Percentiles rank a stretch among this genome's conserved stretches.
These are phyloP conservation scores for Pseudomyrmex pallidus DNA, from an alignment of 1,140 invertebrate species.

Conservation along the genomic window DNA sequence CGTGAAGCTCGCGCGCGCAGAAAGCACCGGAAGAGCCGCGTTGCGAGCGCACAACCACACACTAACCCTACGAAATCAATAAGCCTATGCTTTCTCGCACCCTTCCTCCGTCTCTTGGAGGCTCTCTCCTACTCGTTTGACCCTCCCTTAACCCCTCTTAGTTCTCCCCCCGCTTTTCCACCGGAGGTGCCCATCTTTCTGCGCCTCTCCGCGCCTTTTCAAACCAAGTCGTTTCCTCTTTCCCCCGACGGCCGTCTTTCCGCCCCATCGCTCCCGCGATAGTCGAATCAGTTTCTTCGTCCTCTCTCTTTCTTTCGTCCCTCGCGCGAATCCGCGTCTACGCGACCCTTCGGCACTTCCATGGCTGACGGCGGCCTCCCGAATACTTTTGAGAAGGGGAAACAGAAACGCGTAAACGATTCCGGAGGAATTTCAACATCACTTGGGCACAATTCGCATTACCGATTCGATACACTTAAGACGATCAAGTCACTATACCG, in stretches of 20 bases:
- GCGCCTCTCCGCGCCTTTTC: conserved; percentile 58
- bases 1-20: not conserved
- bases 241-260: conserved; percentile 3
- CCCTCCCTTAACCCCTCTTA: conserved; percentile 60
- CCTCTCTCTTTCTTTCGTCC: not conserved
- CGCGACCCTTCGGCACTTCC: conserved; percentile 66
- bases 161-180: not conserved
- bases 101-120: conserved; percentile 30
- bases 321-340: conserved; percentile 32
- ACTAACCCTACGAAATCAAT: conserved; percentile 69
- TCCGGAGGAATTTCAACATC: conserved; percentile 15
- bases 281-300: conserved; percentile 58
- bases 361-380: conserved; percentile 59
- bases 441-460: conserved; percentile 8
- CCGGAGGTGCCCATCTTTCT: conserved; percentile 19
- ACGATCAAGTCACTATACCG: not conserved
- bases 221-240: conserved; percentile 42
- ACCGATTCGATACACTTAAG: not conserved
- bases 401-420: conserved; percentile 19
- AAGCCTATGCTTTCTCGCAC: conserved; percentile 63
- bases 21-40: conserved; percentile 25
- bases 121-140: conserved; percentile 51
- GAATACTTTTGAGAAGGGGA: conserved; percentile 37
- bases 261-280: conserved; percentile 44
- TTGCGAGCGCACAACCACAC: conserved; percentile 26